These are phyloP conservation scores for Polylopha cassiicola DNA, from an alignment of 2,888 invertebrate genomes.

Conservation along the genomic window DNA sequence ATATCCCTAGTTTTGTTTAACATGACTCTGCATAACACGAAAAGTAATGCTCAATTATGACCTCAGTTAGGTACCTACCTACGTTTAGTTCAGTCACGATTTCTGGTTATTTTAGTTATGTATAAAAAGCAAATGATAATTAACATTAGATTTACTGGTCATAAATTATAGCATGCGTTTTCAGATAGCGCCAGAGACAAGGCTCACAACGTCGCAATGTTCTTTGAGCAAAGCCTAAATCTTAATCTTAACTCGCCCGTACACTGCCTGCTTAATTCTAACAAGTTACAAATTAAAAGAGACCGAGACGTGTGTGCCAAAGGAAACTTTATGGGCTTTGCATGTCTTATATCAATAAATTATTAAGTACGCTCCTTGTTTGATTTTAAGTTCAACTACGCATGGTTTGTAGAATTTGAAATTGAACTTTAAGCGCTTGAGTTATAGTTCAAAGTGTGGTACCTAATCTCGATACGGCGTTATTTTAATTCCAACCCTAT, in stretches of 20 bases:
- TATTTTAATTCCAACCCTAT: slow-evolving; percentile 61
- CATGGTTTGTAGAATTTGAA: slow-evolving; percentile 50
- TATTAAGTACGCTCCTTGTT: slow-evolving; percentile 74
- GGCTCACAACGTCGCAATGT: slow-evolving; percentile 39
- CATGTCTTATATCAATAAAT: slow-evolving; percentile 78
- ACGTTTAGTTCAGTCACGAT: too few relatives aligned
- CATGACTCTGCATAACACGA: slow-evolving; percentile 13
- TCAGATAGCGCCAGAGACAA: slow-evolving; percentile 42
- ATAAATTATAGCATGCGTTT: slow-evolving; percentile 37
- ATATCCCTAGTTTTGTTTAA: slow-evolving; percentile 35
- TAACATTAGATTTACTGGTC: slow-evolving; percentile 33
- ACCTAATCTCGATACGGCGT: slow-evolving; percentile 29
- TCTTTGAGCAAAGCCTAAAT: slow-evolving; percentile 48
- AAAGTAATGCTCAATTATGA: too few relatives aligned
- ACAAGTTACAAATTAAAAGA: slow-evolving; percentile 75
- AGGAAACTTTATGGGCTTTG: slow-evolving; percentile 75
- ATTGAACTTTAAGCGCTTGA: slow-evolving; percentile 51
- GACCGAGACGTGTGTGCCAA: slow-evolving; percentile 72
- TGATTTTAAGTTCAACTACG: slow-evolving; percentile 68
- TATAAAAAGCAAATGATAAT: too few relatives aligned
- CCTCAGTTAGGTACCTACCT: too few relatives aligned
- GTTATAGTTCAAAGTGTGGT: slow-evolving; percentile 54
- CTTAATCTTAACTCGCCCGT: slow-evolving; percentile 56
- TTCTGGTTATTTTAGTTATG: too few relatives aligned
- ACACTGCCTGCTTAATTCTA: slow-evolving; percentile 56